Conservation (phyloP, 2,113 vertebrate genomes). For the Anoplopoma fimbria region DNA sequence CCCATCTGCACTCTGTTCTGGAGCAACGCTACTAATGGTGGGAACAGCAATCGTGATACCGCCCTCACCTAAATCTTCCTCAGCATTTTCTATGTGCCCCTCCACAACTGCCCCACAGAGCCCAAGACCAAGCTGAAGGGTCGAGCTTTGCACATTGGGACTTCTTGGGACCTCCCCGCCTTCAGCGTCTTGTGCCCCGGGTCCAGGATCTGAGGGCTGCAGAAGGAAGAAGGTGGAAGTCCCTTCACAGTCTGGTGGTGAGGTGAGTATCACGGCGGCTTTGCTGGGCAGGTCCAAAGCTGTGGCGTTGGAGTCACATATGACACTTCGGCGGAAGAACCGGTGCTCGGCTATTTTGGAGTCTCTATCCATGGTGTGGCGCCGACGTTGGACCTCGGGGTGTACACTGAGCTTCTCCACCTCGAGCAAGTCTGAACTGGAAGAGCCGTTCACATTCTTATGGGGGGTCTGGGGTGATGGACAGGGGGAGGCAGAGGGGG, state of each 20-base stretch:
- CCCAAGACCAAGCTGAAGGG: constrained; percentile 40
- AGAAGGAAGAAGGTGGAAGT: constrained; percentile 22
- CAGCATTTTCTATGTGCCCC: constrained; percentile 31
- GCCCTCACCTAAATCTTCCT: constrained; percentile 7
- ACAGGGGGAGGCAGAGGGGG: constrained; percentile 78
- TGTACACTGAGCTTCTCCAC: constrained; percentile 83
- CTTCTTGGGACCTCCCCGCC: constrained; percentile 8
- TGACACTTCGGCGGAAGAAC: constrained; percentile 97
- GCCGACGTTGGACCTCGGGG: constrained; percentile 89
- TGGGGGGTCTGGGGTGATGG: constrained; percentile 84
- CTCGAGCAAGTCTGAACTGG: constrained; percentile 90
- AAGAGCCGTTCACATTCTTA: constrained; percentile 91
- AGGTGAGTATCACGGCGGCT: constrained; percentile 82
- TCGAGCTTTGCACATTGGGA: constrained; percentile 28
- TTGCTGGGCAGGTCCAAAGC: constrained; percentile 95
- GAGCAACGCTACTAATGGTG: neutral
- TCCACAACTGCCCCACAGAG: constrained; percentile 28
- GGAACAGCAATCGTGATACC: neutral
- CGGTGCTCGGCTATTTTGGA: constrained; percentile 93
- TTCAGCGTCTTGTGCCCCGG: constrained; percentile 17
- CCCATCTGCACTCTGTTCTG: constrained; percentile 16
- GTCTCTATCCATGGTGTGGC: constrained; percentile 98
- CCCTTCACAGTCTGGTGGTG: constrained; percentile 83
- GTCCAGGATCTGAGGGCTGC: constrained; percentile 37
- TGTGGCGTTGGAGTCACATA: constrained; percentile 96